Evolutionary conservation across 2,113 vertebrate genomes (phyloP).

Genomic region (Gasterosteus nipponicus): DNA sequence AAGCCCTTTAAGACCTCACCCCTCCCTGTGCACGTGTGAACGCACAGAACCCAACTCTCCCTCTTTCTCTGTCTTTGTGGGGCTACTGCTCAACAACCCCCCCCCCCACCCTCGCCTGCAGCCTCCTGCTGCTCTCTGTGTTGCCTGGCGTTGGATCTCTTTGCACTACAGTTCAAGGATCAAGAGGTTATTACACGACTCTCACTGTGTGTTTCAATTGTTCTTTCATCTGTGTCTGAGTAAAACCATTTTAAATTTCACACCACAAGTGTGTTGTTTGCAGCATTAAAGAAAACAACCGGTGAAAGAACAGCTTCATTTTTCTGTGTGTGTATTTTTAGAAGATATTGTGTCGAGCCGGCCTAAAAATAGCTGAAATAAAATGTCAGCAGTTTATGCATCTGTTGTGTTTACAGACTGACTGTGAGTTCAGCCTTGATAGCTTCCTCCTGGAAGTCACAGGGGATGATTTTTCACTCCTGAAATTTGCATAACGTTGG

Average conservation of each 20-base stretch:
- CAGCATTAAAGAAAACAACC: neutral
- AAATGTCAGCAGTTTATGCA: slow-evolving; percentile 11
- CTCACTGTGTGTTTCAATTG: slow-evolving; percentile 17
- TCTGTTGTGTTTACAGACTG: slow-evolving; percentile 25
- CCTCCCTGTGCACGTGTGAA: slow-evolving; percentile 38
- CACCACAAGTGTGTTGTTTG: neutral
- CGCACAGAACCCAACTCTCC: slow-evolving; percentile 20
- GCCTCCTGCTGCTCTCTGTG: slow-evolving; percentile 44
- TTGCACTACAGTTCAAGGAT: neutral
- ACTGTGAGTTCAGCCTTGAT: slow-evolving; percentile 18
- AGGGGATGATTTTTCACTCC: slow-evolving; percentile 16
- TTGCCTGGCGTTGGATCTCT: slow-evolving; percentile 58
- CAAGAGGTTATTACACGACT: slow-evolving; percentile 34
- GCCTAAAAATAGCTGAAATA: slow-evolving; percentile 5
- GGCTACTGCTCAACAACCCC: slow-evolving; percentile 33
- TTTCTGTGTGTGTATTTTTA: neutral
- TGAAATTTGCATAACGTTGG: slow-evolving; percentile 63
- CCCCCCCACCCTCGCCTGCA: neutral
- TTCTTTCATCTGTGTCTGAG: slow-evolving; percentile 18
- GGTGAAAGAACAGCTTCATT: neutral
- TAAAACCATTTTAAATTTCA: slow-evolving; percentile 18
- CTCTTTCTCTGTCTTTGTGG: slow-evolving; percentile 47
- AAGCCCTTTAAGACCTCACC: slow-evolving; percentile 79
- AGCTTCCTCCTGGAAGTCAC: slow-evolving; percentile 32
- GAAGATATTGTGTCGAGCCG: neutral